Evolutionary conservation across 2,888 invertebrate genomes (phyloP).

Genomic region (Drosophila emarginata): DNA sequence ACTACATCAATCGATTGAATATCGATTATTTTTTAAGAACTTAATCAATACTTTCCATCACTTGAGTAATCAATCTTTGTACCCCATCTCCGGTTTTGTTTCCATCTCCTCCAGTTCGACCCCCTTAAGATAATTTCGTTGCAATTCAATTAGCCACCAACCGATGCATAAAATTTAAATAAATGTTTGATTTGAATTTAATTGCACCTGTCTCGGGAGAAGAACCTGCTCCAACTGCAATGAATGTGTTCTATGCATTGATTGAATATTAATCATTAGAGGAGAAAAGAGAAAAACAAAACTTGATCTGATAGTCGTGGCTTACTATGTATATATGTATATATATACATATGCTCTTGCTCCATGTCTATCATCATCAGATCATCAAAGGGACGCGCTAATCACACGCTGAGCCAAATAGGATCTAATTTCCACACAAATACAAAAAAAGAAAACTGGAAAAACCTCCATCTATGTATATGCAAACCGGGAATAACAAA

Average conservation of each 20-base stretch:
- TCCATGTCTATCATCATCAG: slow-evolving; percentile 37
- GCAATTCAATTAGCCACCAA: slow-evolving; percentile 72
- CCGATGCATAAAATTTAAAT: slow-evolving; percentile 78
- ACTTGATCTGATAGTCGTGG: slow-evolving; percentile 25
- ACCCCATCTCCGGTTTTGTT: background rate
- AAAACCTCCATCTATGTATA: slow-evolving; percentile 56
- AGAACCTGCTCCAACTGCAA: slow-evolving; percentile 37
- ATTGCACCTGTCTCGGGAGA: slow-evolving; percentile 52
- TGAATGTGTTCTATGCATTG: slow-evolving; percentile 16
- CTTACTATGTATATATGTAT: too few species aligned
- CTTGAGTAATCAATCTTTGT: background rate
- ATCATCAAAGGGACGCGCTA: slow-evolving; percentile 73
- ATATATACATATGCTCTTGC: slow-evolving; percentile 14
- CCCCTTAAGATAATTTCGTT: slow-evolving; percentile 17
- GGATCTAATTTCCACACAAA: slow-evolving; percentile 79
- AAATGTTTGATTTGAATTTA: slow-evolving; percentile 81
- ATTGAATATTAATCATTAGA: slow-evolving; percentile 57
- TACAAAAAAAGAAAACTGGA: slow-evolving; percentile 12
- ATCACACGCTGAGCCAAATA: slow-evolving; percentile 78
- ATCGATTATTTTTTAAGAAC: slow-evolving; percentile 1
- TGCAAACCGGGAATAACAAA: slow-evolving; percentile 17
- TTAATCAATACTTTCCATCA: background rate
- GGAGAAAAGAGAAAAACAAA: slow-evolving; percentile 55
- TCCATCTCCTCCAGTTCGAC: background rate
- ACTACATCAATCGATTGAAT: background rate